phyloP scores from a whole-genome alignment of 2,888 invertebrate species.

The Altica lythri region DNA sequence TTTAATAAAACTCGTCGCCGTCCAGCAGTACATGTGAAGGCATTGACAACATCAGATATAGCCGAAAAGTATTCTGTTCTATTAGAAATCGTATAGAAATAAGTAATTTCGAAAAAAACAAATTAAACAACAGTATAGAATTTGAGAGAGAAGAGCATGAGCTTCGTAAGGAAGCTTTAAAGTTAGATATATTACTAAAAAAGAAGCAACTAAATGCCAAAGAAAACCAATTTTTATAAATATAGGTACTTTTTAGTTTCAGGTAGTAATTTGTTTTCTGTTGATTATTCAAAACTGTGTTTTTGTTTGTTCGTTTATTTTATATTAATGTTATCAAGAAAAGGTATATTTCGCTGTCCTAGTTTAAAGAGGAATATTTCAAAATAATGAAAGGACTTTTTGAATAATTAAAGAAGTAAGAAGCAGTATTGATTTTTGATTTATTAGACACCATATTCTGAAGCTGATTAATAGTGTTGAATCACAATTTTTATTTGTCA shows the following conservation, averaged over 20 bases:
- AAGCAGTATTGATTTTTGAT: too few relatives aligned
- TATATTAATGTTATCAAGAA: too few relatives aligned
- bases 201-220: background rate
- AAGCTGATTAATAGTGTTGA: too few relatives aligned
- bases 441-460: too few relatives aligned
- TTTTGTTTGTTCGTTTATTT: background rate
- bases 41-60: background rate
- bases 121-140: background rate
- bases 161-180: constrained; percentile 1
- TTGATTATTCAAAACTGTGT: background rate
- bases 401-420: too few relatives aligned
- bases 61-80: background rate
- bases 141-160: background rate
- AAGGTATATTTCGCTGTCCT: too few relatives aligned
- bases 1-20: background rate
- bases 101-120: background rate
- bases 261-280: background rate
- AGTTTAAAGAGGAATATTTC: too few relatives aligned
- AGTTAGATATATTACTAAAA: background rate
- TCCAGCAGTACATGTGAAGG: background rate
- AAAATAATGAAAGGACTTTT: too few relatives aligned
- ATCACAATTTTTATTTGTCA: too few relatives aligned
- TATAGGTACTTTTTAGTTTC: background rate
- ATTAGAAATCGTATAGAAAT: background rate
- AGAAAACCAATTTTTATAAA: background rate